Conservation (phyloP, 1,140 invertebrate species). For the Saxidomus purpurata region DNA sequence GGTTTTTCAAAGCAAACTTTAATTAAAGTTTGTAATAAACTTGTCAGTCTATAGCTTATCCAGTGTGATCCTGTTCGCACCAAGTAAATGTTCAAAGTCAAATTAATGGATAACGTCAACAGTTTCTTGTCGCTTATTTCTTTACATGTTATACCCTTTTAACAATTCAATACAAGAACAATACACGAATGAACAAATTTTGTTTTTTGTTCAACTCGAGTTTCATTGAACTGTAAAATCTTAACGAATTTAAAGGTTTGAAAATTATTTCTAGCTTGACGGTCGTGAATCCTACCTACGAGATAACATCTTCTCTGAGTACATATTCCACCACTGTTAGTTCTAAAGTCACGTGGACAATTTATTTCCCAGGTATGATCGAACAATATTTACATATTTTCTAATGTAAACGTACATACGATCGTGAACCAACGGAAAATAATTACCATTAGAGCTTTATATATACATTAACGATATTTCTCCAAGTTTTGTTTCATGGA, state of each 20-base stretch:
- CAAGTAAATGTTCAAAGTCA: background rate
- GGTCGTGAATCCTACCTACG: background rate
- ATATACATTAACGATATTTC: too few relatives aligned
- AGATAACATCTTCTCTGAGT: background rate
- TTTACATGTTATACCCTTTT: background rate
- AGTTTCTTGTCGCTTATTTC: background rate
- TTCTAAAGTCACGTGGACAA: background rate
- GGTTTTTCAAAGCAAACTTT: background rate
- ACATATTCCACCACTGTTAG: background rate
- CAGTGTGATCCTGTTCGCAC: too few relatives aligned
- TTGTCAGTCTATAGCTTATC: too few relatives aligned
- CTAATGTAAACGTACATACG: too few relatives aligned
- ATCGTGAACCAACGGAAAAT: too few relatives aligned
- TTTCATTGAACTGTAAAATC: background rate
- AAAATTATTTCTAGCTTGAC: background rate
- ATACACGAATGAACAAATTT: too few relatives aligned
- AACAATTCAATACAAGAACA: too few relatives aligned
- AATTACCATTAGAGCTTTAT: too few relatives aligned
- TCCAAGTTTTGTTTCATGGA: too few relatives aligned
- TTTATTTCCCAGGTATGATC: background rate
- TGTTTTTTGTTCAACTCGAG: background rate
- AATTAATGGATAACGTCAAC: too few relatives aligned
- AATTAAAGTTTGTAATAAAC: background rate
- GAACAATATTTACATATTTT: too few relatives aligned
- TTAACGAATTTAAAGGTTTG: background rate